A percentile compares a stretch with the other conserved stretches of the same genome.
Evolutionary conservation across 1,140 invertebrate genomes (phyloP).

Genomic region (Pantala flavescens): DNA sequence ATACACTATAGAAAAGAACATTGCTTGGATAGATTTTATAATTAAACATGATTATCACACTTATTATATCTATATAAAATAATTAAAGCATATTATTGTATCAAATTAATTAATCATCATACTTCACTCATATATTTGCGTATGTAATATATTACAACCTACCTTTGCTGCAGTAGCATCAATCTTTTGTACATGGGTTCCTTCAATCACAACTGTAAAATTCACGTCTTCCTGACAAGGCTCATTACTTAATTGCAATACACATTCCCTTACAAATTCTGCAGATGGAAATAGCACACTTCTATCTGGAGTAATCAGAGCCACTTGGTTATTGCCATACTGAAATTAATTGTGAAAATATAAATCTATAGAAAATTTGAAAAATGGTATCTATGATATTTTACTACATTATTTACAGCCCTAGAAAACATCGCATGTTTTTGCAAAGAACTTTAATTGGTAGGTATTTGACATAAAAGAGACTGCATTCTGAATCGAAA

Average conservation of each 20-base stretch:
- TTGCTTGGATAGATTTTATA: too few species aligned
- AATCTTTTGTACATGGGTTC: constrained; percentile 45
- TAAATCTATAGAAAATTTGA: not conserved
- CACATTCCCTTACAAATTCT: constrained; percentile 46
- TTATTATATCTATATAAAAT: too few species aligned
- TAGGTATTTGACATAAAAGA: too few species aligned
- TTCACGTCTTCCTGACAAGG: constrained; percentile 17
- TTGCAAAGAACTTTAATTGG: too few species aligned
- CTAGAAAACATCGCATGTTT: too few species aligned
- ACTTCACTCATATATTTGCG: not conserved
- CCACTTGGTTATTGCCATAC: constrained; percentile 27
- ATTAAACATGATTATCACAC: too few species aligned
- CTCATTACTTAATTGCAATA: constrained; percentile 31
- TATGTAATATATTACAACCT: not conserved
- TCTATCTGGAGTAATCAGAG: constrained; percentile 47
- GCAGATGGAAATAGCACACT: constrained; percentile 54
- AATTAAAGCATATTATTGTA: not conserved
- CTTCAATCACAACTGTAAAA: constrained; percentile 45
- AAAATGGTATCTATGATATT: not conserved
- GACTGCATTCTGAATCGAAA: too few species aligned
- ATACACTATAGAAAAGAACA: constrained; percentile 27
- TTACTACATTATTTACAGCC: not conserved
- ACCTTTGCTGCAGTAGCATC: constrained; percentile 53
- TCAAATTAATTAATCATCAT: not conserved
- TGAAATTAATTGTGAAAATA: constrained; percentile 18